Evolutionary conservation across 2,888 invertebrate genomes (phyloP).

Genomic region (Pantelozetes paolii): DNA sequence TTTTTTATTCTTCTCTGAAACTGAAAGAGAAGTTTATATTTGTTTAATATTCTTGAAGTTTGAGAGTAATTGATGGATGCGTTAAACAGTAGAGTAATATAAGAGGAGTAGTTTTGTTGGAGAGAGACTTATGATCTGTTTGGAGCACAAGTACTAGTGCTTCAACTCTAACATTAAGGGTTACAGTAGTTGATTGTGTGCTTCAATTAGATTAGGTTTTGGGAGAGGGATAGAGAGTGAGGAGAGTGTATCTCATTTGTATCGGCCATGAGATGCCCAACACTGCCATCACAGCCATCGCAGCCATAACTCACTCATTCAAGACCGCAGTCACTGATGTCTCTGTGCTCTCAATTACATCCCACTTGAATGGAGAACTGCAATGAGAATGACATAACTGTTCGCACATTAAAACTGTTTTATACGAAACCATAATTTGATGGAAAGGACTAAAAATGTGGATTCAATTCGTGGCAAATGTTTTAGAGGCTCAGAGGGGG

Average conservation of each 20-base stretch:
- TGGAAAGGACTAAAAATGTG: slow-evolving; percentile 19
- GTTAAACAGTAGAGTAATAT: slow-evolving; percentile 8
- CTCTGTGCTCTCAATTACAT: slow-evolving; percentile 8
- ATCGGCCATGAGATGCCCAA: background rate
- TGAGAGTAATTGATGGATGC: slow-evolving; percentile 14
- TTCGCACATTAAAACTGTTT: slow-evolving; percentile 12
- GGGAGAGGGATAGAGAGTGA: background rate
- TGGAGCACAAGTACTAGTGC: slow-evolving; percentile 20
- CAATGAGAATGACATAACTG: slow-evolving; percentile 23
- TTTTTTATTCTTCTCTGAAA: too few relatives aligned
- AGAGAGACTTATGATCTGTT: background rate
- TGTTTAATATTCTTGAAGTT: background rate
- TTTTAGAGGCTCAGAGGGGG: slow-evolving; percentile 25
- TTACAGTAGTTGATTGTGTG: slow-evolving; percentile 25
- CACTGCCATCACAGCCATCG: slow-evolving; percentile 16
- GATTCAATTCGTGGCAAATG: slow-evolving; percentile 9
- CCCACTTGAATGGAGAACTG: slow-evolving; percentile 21
- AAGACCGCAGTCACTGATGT: background rate
- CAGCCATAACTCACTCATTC: slow-evolving; percentile 14
- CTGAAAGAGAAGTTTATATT: too few relatives aligned
- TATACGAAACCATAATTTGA: slow-evolving; percentile 5
- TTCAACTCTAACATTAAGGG: slow-evolving; percentile 37
- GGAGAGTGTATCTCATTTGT: slow-evolving; percentile 27
- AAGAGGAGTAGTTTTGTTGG: background rate
- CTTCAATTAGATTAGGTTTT: slow-evolving; percentile 26